These are phyloP conservation scores for Andrena marginata DNA, from an alignment of 2,888 invertebrate species.

Conservation along the genomic window DNA sequence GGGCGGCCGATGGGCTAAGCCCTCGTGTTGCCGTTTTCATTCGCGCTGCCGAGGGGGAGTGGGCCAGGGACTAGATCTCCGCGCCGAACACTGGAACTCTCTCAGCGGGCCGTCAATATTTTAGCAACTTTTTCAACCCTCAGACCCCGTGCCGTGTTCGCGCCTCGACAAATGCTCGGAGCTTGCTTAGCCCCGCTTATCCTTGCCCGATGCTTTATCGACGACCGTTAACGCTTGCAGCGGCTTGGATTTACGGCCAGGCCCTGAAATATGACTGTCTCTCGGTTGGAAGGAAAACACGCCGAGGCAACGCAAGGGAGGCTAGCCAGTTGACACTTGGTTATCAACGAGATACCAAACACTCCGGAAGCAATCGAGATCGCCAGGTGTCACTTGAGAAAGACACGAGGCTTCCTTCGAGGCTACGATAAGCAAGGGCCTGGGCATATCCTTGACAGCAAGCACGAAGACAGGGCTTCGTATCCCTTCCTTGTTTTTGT, in stretches of 20 bases:
- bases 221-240: slow-evolving; percentile 33
- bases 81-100: slow-evolving; percentile 80
- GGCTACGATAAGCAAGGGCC: background rate
- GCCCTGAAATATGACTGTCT: background rate
- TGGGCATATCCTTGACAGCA: background rate
- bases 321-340: background rate
- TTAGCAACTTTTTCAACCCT: slow-evolving; percentile 76
- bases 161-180: slow-evolving; percentile 73
- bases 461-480: background rate
- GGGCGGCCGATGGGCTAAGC: slow-evolving; percentile 13
- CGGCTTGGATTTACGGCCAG: slow-evolving; percentile 1
- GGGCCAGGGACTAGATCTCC: slow-evolving; percentile 57
- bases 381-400: too few relatives aligned
- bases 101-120: slow-evolving; percentile 79
- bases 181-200: slow-evolving; percentile 63
- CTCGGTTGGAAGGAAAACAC: background rate
- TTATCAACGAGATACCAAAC: background rate
- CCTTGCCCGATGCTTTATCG: slow-evolving; percentile 62
- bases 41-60: background rate
- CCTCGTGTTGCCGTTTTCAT: slow-evolving; percentile 31
- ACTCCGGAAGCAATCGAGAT: background rate
- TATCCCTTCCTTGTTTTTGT: slow-evolving; percentile 5
- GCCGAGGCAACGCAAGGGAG: background rate
- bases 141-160: slow-evolving; percentile 59
- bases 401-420: background rate